phyloP scores from a whole-genome alignment of 1,140 invertebrate species.

The Penaeus chinensis region DNA sequence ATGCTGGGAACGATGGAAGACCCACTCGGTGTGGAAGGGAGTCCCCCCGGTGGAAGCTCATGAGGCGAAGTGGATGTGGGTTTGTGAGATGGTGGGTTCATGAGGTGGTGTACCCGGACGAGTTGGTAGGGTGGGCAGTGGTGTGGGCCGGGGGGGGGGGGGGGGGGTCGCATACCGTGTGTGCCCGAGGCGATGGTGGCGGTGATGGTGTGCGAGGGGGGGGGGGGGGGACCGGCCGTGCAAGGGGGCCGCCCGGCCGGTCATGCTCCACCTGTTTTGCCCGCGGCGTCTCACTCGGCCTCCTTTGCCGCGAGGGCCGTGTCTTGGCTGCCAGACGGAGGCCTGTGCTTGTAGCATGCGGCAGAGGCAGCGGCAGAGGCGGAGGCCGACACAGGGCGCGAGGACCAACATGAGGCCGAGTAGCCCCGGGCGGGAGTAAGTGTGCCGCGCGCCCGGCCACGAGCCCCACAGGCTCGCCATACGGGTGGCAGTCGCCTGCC shows the following conservation, averaged over 20 bases:
- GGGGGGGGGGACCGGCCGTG: conserved; percentile 35
- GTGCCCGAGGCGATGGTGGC: conserved; percentile 27
- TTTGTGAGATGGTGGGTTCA: no score
- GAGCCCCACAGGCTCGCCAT: conserved; percentile 24
- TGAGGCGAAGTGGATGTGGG: no score
- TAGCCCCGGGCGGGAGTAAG: conserved; percentile 19
- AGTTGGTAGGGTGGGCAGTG: conserved; percentile 24
- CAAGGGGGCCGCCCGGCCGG: conserved; percentile 41
- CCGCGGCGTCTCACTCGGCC: neutral
- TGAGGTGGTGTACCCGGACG: conserved; percentile 41
- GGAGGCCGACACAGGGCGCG: neutral
- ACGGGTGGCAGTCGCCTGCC: conserved; percentile 47
- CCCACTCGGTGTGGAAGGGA: no score
- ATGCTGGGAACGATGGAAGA: no score
- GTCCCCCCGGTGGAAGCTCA: no score
- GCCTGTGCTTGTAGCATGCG: neutral
- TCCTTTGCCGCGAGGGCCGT: neutral
- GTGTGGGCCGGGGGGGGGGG: conserved; percentile 22
- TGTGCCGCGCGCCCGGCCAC: conserved; percentile 37
- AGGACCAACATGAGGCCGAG: conserved; percentile 20
- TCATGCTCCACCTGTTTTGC: conserved; percentile 46
- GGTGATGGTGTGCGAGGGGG: conserved; percentile 15
- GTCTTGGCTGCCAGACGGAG: neutral
- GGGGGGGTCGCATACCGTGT: conserved; percentile 47
- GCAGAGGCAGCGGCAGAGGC: neutral